phyloP scores from a whole-genome alignment of 2,113 vertebrate species.

The Anguilla rostrata region DNA sequence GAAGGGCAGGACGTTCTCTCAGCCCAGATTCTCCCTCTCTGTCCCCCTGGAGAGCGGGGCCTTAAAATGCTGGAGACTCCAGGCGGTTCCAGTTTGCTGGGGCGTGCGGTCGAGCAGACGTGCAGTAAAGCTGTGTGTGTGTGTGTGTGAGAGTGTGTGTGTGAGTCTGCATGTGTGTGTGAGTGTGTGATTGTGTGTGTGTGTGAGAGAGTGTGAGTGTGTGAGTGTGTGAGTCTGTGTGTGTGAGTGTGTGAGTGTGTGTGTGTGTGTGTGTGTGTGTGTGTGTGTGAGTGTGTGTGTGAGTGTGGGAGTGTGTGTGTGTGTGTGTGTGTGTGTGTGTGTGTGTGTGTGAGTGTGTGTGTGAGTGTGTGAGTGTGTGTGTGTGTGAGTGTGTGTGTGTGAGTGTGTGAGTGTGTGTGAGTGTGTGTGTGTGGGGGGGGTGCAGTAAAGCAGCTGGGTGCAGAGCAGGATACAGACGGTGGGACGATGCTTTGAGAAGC shows the following conservation, averaged over 20 bases:
- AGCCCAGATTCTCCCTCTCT: constrained; percentile 10
- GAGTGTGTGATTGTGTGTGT: too few relatives aligned
- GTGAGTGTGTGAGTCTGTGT: too few relatives aligned
- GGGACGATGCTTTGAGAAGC: constrained; percentile 13
- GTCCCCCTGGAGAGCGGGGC: constrained; percentile 31
- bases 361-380: neutral
- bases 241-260: neutral
- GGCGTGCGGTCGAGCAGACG: constrained; percentile 22
- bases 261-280: neutral
- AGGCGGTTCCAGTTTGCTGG: constrained; percentile 39
- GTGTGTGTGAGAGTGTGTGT: constrained; percentile 8
- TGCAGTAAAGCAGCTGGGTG: neutral
- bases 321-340: too few relatives aligned
- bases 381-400: neutral
- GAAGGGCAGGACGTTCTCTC: constrained; percentile 40
- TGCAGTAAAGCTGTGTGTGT: too few relatives aligned
- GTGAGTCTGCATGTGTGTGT: too few relatives aligned
- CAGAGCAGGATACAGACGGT: constrained; percentile 12
- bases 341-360: too few relatives aligned
- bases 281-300: neutral
- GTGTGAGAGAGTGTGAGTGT: too few relatives aligned
- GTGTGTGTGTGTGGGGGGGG: neutral
- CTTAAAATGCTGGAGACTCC: constrained; percentile 48
- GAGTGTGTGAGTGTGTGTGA: neutral
- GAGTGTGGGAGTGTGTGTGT: neutral